phyloP scores from a whole-genome alignment of 2,797 vertebrate species.

The Coregonus sp. region DNA sequence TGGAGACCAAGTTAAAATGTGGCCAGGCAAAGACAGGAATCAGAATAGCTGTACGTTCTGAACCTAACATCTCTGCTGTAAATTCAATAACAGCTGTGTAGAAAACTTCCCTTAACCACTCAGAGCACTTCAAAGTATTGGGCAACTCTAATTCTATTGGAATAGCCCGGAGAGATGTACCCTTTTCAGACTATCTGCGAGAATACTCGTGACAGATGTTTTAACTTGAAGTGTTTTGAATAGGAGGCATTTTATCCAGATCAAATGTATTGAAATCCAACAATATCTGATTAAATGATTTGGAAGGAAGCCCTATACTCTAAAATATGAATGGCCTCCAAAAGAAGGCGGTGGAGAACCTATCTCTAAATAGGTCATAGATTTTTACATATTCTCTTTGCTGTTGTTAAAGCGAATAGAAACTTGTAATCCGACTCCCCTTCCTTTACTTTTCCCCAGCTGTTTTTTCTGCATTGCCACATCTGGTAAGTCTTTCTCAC shows the following conservation, averaged over 20 bases:
- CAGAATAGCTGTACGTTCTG: no score
- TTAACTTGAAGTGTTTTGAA: slow-evolving; percentile 6
- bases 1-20: no score
- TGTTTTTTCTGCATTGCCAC: slow-evolving; percentile 41
- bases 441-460: slow-evolving; percentile 31
- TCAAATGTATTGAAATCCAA: slow-evolving; percentile 31
- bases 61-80: no score
- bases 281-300: slow-evolving; percentile 25
- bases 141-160: not conserved
- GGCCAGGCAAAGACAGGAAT: no score
- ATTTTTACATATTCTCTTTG: slow-evolving; percentile 30
- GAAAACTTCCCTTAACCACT: no score
- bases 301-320: not conserved
- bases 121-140: no score
- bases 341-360: slow-evolving; percentile 2
- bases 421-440: slow-evolving; percentile 48
- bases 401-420: slow-evolving; percentile 39
- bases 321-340: slow-evolving; percentile 16
- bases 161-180: not conserved
- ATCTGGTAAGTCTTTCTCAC: slow-evolving; percentile 58
- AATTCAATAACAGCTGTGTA: no score
- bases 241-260: slow-evolving; percentile 27
- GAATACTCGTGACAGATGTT: not conserved
- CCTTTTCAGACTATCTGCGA: slow-evolving; percentile 1
- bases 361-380: slow-evolving; percentile 32